Percentiles rank a stretch among this genome's conserved stretches.
phyloP scores from a whole-genome alignment of 2,797 vertebrate genomes.

The Podarcis lilfordi region DNA sequence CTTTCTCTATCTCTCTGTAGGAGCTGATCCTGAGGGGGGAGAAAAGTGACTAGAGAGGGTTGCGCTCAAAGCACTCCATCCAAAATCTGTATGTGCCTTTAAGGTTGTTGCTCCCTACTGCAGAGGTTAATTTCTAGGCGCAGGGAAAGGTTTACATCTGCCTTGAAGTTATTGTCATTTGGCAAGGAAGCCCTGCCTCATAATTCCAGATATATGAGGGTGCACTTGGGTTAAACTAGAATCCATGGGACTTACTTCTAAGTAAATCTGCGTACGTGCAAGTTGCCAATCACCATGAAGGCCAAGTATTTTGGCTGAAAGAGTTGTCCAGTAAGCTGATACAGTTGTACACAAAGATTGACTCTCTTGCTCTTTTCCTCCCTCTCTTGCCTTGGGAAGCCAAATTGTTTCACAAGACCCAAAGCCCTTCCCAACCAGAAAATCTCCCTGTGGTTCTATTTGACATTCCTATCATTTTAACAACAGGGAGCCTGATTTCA shows the following conservation, averaged over 20 bases:
- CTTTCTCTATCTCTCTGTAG: too few species aligned
- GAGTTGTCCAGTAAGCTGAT: slow-evolving; percentile 21
- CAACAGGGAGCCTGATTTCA: slow-evolving; percentile 43
- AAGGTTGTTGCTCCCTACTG: background rate
- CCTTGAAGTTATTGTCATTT: background rate
- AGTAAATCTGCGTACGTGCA: slow-evolving; percentile 17
- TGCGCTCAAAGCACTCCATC: too few species aligned
- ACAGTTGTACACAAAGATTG: slow-evolving; percentile 17
- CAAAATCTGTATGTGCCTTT: too few species aligned
- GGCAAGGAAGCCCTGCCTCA: background rate
- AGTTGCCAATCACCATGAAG: slow-evolving; percentile 15
- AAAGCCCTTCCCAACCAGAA: slow-evolving; percentile 31
- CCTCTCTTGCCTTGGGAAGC: slow-evolving; percentile 22
- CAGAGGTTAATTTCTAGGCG: background rate
- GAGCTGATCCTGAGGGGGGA: too few species aligned
- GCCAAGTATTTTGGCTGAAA: slow-evolving; percentile 22
- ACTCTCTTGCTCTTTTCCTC: slow-evolving; percentile 16
- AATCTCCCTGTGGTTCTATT: slow-evolving; percentile 48
- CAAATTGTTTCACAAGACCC: slow-evolving; percentile 47
- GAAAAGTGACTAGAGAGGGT: too few species aligned
- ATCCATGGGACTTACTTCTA: slow-evolving; percentile 13
- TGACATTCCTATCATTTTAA: slow-evolving; percentile 53
- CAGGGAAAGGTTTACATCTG: background rate
- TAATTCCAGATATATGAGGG: slow-evolving; percentile 7
- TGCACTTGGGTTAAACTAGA: slow-evolving; percentile 3